Evolutionary conservation across 2,888 invertebrate species (phyloP).

Genomic region (Proisotoma minuta): DNA sequence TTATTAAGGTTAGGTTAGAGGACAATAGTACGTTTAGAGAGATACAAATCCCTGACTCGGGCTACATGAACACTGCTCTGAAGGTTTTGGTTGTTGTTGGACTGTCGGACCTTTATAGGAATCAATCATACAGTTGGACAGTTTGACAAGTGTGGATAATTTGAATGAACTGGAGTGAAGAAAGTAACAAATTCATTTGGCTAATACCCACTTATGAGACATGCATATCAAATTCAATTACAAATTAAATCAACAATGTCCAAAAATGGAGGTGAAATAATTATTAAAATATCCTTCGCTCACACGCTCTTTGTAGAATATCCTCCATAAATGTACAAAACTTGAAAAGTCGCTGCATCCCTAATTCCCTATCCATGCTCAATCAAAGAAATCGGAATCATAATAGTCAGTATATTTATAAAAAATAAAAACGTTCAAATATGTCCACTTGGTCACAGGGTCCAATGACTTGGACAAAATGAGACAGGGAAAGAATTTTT

Average conservation of each 20-base stretch:
- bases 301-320: constrained; percentile 15
- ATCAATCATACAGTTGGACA: background rate
- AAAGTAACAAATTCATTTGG: constrained; percentile 10
- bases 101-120: background rate
- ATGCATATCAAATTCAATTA: constrained; percentile 17
- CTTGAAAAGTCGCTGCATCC: no score
- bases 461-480: no score
- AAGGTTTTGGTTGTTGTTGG: background rate
- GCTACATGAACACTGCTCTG: background rate
- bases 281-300: constrained; percentile 15
- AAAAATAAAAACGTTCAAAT: no score
- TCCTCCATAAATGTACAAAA: constrained; percentile 11
- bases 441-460: no score
- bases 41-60: no score
- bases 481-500: no score
- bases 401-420: no score
- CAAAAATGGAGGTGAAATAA: constrained; percentile 10
- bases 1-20: no score
- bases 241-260: constrained; percentile 19
- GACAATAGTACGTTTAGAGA: no score
- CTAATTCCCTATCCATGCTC: no score
- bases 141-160: background rate
- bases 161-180: background rate
- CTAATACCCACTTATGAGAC: constrained; percentile 11
- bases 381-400: no score